Base-by-base conservation (phyloP, 2,888 invertebrate genomes). In the Chrysomela aeneicollis region DNA sequence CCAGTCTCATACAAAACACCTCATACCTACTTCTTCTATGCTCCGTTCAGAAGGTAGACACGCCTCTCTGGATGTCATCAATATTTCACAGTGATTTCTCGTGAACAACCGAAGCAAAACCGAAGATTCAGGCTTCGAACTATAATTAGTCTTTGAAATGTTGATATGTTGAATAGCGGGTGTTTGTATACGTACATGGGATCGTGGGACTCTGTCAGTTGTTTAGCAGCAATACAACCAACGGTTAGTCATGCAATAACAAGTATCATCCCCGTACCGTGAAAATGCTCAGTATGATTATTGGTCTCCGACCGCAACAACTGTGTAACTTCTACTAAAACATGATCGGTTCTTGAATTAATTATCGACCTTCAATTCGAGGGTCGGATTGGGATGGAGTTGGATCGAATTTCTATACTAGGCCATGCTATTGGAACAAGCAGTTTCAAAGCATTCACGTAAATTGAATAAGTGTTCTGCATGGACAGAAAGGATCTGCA, bases 231-330 rank as follows among this genome's bases (percentile, higher is more conserved):
- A 55, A 58, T 57, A 69, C 63, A 65, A 61, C 64, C 63, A 47
- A 26, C 52, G 63, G 66, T 60, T 50, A 26, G 59, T 64, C 68
- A 62, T 69, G 69, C 66, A 58, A 59, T 69, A 66, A 66, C 67
- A 62, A 63, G 67, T 67, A 68, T 66, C 67, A 61, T 67, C 59
- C 63, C 66, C 66, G 52, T 66, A 61, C 51, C 68, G 71, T 68
- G 71, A 71, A 74, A 73, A 74, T 73, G 72, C 69, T 75, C 68
- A 69, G 72, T 63, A 71, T 75, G 72, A 74, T 74, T 74, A 70
- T 69, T 76, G 74, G 76, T 72, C 76, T 76, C 72, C 74, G 74
- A 76, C 76, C 76, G 76, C 76, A 76, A 74, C 75, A 75, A 73
- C 74, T 73, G 74, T 71, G 69, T 73, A 73, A 73, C 74, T 73